Conservation (phyloP, 2,113 vertebrate genomes). For the Callocephalon fimbriatum region DNA sequence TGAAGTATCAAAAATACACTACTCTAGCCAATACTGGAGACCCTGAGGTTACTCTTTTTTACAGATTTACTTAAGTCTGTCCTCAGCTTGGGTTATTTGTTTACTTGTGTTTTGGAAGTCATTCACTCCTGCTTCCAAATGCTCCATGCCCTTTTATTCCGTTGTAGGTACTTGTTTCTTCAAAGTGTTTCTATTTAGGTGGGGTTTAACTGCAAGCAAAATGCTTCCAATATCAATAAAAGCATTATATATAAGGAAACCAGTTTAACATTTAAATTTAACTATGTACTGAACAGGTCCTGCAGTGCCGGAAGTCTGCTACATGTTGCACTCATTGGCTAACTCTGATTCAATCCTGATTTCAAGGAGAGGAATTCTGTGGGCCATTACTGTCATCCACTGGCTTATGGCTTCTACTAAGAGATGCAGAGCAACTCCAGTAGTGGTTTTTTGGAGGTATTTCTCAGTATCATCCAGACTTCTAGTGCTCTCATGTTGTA, state of each 20-base stretch:
- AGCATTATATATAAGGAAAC: not conserved
- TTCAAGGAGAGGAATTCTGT: not conserved
- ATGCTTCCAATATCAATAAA: not conserved
- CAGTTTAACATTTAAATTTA: not conserved
- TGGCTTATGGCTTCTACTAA: not conserved
- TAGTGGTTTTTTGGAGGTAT: not conserved
- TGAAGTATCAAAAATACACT: not conserved
- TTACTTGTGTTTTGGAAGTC: not conserved
- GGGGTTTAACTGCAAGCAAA: not conserved
- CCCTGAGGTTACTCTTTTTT: not conserved
- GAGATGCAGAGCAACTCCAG: not conserved
- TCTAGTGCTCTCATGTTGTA: not conserved
- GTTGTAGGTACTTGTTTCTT: not conserved
- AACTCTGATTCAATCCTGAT: not conserved
- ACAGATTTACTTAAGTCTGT: not conserved
- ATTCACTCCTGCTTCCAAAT: not conserved
- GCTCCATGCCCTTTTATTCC: not conserved
- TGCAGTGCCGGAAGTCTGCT: not conserved
- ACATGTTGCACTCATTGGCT: not conserved
- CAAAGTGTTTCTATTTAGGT: not conserved
- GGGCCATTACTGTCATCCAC: fast-evolving
- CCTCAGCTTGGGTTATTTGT: not conserved
- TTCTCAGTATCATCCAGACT: not conserved
- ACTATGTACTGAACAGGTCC: not conserved
- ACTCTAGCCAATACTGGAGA: not conserved